Evolutionary conservation across 2,888 invertebrate genomes (phyloP), one percentile per base, ranked within the genome.

Genomic region (Crepidodera aurea): DNA sequence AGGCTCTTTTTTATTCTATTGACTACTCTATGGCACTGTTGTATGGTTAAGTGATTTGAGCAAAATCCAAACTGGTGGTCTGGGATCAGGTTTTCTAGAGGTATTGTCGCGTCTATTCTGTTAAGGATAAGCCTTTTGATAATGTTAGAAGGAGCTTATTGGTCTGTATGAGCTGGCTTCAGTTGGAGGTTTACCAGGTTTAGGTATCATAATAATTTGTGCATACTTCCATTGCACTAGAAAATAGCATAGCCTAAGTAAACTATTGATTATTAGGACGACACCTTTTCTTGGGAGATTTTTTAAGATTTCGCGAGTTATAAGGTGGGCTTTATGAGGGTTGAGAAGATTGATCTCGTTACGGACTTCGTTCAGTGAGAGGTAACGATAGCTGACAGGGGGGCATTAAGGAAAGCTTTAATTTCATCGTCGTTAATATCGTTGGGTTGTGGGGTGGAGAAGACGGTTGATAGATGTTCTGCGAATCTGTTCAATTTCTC

Each of bases 391-490:
- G 19, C 42, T 42, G 42, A 19, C 42, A 42, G 42, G 42, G 40
- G 42, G 16, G 42, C n/a, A 42, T 18, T 42, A 42, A 42, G 19
- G 19, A 42, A 42, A 19, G 19, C 42, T 42, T 19, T 42, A 42
- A 42, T 42, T 42, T 42, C 42, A 42, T 42, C n/a, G 19, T 19
- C 42, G 19, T 42, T 42, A 10, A 42, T 42, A 42, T 42, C 42
- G 19, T 42, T 42, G 10, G 42, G 13, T 40, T 40, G 16, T 40
- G 40, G 40, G 40, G 40, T 40, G 40, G 19, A 42, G 42, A 42
- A 32, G 10, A 32, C 32, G 10, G 32, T 32, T 32, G 32, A 32
- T 32, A 32, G 10, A 32, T 32, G 32, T 42, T 19, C 19, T 19
- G 16, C 32, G 32, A 32, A 32, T 32, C 32, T 32, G 10, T 32